A percentile compares a stretch with the other conserved stretches of the same genome.
Evolutionary conservation across 2,888 invertebrate species (phyloP).

Genomic region (Tubulanus polymorphus): DNA sequence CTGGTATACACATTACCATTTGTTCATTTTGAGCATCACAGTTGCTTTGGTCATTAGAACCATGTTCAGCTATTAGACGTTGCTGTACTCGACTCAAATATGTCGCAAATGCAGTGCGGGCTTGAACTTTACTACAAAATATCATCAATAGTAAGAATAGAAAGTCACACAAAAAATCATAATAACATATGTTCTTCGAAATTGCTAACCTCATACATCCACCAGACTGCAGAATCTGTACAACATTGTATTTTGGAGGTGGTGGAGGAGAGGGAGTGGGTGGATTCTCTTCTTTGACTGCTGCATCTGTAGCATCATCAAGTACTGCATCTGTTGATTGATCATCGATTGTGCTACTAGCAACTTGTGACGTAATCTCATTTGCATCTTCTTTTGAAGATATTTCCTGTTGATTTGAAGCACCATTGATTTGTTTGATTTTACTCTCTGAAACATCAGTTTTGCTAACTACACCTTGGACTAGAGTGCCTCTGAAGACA

Average conservation of each 20-base stretch:
- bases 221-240: conserved; percentile 41
- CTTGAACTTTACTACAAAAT: conserved; percentile 48
- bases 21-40: conserved; percentile 52
- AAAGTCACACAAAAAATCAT: conserved; percentile 2
- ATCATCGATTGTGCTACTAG: too few species aligned
- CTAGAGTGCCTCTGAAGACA: neutral
- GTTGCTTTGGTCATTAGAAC: conserved; percentile 33
- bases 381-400: too few species aligned
- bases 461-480: neutral
- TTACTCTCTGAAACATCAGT: too few species aligned
- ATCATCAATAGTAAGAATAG: neutral
- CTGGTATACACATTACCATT: conserved; percentile 35
- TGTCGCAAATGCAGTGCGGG: conserved; percentile 51
- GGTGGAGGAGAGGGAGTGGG: conserved; percentile 24
- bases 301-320: too few species aligned
- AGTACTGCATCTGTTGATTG: too few species aligned
- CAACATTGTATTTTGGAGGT: conserved; percentile 40
- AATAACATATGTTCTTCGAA: neutral
- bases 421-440: too few species aligned
- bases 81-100: conserved; percentile 51
- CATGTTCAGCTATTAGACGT: conserved; percentile 41
- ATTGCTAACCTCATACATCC: conserved; percentile 34
- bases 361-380: too few species aligned
- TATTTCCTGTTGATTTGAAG: too few species aligned
- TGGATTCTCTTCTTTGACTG: too few species aligned